A percentile compares a stretch with the other conserved stretches of the same genome.
Evolutionary conservation across 2,113 vertebrate species (phyloP).

Genomic region (Toxotes chatareus): DNA sequence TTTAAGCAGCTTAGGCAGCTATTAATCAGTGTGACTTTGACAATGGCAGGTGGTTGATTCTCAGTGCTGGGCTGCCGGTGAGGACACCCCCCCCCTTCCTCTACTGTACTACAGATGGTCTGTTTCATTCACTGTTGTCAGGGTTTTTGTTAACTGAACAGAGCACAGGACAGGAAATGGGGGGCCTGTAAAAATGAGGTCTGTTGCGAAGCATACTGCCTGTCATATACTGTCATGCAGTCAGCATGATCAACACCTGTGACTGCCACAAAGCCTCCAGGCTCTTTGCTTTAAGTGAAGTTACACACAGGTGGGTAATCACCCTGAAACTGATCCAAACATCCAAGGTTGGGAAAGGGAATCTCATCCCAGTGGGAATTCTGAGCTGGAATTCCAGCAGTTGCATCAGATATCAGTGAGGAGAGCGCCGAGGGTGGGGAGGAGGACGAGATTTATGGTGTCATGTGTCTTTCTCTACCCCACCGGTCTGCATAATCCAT

Average conservation of each 20-base stretch:
- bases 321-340: slow-evolving; percentile 37
- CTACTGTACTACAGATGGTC: slow-evolving; percentile 42
- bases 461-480: slow-evolving; percentile 20
- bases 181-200: not conserved
- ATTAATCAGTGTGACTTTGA: slow-evolving; percentile 68
- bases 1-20: slow-evolving; percentile 65
- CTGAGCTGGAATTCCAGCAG: slow-evolving; percentile 36
- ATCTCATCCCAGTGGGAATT: slow-evolving; percentile 57
- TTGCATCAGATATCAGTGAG: slow-evolving; percentile 17
- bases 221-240: not conserved
- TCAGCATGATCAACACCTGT: slow-evolving; percentile 25
- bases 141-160: slow-evolving; percentile 23
- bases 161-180: slow-evolving; percentile 25
- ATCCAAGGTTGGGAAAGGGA: slow-evolving; percentile 14
- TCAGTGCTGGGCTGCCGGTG: slow-evolving; percentile 18
- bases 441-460: slow-evolving; percentile 45
- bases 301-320: slow-evolving; percentile 11
- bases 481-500: slow-evolving; percentile 22
- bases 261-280: not conserved
- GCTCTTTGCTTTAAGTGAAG: not conserved
- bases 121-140: slow-evolving; percentile 23
- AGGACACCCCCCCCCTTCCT: not conserved
- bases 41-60: slow-evolving; percentile 68
- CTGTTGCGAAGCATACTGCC: not conserved
- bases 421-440: not conserved